Conservation (phyloP, 2,888 invertebrate species). For the Phrixothrix hirtus region DNA sequence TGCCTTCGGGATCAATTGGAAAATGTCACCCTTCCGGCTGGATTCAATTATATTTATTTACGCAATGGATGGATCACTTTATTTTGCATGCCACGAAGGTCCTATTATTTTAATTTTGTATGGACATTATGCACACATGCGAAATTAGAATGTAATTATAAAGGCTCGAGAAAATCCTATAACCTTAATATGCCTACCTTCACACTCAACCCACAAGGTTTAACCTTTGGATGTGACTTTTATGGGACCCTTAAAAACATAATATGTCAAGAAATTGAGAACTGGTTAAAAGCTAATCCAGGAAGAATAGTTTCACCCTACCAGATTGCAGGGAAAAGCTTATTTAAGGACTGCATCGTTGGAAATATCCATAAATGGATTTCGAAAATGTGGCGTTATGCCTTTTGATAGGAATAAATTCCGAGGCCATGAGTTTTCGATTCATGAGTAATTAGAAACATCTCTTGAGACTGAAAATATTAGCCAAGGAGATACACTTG, state of each 20-base stretch:
- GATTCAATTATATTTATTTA: not conserved
- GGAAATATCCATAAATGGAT: not conserved
- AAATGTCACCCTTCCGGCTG: no score
- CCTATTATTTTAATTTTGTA: no score
- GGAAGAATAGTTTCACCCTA: not conserved
- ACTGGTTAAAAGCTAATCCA: not conserved
- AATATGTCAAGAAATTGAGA: not conserved
- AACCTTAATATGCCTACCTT: not conserved
- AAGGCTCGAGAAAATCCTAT: not conserved
- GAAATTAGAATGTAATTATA: not conserved
- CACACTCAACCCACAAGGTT: not conserved
- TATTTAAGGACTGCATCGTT: not conserved
- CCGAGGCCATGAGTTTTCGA: not conserved
- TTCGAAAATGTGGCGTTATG: not conserved
- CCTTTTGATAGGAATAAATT: not conserved
- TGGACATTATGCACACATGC: not conserved
- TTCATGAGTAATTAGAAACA: not conserved
- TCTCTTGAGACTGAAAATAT: not conserved
- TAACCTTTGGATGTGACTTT: not conserved
- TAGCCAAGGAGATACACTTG: not conserved
- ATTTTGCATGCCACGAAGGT: no score
- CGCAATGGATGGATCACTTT: not conserved
- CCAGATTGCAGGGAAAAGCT: not conserved
- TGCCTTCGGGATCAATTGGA: no score
- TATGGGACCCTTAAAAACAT: not conserved